Percentiles rank a stretch among this genome's conserved stretches.
Conservation (phyloP, 2,113 vertebrate genomes). For the Lophura nycthemera region DNA sequence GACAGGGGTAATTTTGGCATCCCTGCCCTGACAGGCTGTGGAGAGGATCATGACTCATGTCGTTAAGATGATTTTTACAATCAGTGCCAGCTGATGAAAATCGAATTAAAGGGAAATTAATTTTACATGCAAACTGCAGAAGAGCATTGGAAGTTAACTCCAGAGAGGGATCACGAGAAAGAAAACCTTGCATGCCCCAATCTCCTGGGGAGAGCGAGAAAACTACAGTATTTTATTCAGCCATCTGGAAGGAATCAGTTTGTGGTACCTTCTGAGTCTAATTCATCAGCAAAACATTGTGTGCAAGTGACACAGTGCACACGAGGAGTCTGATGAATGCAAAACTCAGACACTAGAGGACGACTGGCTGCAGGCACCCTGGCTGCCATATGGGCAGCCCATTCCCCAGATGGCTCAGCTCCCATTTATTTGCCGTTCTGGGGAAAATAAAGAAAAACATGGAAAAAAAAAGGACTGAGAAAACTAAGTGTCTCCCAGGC, state of each 20-base stretch:
- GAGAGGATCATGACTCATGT: conserved; percentile 35
- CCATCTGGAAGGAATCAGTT: conserved; percentile 66
- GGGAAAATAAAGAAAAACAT: neutral
- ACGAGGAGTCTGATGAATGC: conserved; percentile 1
- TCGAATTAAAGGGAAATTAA: conserved; percentile 52
- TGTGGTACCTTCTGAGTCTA: conserved; percentile 50
- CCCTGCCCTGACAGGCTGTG: conserved; percentile 7
- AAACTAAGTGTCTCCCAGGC: neutral
- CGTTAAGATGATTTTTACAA: conserved; percentile 41
- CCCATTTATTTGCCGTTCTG: neutral
- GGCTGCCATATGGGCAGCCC: neutral
- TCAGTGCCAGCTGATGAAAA: conserved; percentile 52
- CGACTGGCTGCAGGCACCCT: neutral
- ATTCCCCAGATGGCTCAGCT: neutral
- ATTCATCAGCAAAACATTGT: conserved; percentile 41
- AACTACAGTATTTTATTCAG: conserved; percentile 36
- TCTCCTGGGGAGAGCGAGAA: conserved; percentile 21
- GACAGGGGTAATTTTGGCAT: conserved; percentile 33
- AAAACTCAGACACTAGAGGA: conserved; percentile 9
- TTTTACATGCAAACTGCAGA: conserved; percentile 37
- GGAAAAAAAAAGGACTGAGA: neutral
- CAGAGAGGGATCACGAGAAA: conserved; percentile 19
- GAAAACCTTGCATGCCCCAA: conserved; percentile 2
- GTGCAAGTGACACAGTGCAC: neutral
- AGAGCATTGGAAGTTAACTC: conserved; percentile 35